These are phyloP conservation scores for Cryptosula pallasiana DNA, from an alignment of 2,888 invertebrate species.

Conservation along the genomic window DNA sequence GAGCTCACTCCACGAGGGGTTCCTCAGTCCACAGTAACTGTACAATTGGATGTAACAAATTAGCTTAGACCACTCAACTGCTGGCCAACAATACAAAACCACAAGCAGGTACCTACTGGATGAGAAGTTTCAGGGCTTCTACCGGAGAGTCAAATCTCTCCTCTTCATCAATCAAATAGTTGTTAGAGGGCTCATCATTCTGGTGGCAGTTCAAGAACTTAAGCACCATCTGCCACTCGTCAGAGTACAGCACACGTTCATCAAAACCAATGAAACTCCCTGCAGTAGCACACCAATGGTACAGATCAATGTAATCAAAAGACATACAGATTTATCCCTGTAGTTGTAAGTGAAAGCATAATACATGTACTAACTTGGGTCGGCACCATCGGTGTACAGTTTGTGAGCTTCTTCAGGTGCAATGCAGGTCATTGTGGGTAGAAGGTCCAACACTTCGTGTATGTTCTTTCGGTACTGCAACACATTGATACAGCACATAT, in stretches of 20 bases:
- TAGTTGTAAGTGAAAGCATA: no score
- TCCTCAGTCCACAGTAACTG: slow-evolving; percentile 35
- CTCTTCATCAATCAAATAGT: neutral
- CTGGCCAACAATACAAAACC: neutral
- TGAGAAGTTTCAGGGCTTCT: neutral
- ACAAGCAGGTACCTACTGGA: no score
- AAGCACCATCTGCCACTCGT: slow-evolving; percentile 8
- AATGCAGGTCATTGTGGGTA: slow-evolving; percentile 23
- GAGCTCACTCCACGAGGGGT: slow-evolving; percentile 39
- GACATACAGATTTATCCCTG: no score
- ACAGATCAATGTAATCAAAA: no score
- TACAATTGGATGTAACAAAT: neutral
- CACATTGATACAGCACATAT: neutral
- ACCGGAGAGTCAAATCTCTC: neutral
- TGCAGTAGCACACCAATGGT: neutral
- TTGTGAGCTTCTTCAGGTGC: slow-evolving; percentile 20
- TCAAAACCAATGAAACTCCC: slow-evolving; percentile 16
- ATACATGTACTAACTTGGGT: no score
- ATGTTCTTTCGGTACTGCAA: neutral
- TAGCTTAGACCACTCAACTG: neutral
- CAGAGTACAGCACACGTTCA: neutral
- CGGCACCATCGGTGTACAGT: neutral
- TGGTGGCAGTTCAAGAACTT: neutral
- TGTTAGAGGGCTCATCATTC: neutral
- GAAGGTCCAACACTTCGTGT: slow-evolving; percentile 25